Evolutionary conservation across 64 coral and sea anemone genomes (phyloP).

Genomic region (Trachythela sp.): DNA sequence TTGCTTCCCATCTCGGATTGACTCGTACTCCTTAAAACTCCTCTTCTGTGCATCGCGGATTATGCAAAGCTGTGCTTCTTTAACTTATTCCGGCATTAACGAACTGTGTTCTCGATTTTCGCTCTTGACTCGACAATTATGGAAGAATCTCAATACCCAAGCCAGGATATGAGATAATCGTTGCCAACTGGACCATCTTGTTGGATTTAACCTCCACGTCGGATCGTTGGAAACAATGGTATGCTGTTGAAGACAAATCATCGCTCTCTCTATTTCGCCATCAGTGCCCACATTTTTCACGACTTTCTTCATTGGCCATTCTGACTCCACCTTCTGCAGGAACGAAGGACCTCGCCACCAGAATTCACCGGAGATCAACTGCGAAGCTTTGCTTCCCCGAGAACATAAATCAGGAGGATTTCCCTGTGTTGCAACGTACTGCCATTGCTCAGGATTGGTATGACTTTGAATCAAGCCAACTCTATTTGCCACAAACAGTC

Average conservation of each 20-base stretch:
- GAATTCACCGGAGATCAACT: background rate
- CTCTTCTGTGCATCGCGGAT: background rate
- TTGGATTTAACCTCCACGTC: background rate
- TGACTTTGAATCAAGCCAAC: background rate
- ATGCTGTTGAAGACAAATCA: background rate
- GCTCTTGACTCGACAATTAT: background rate
- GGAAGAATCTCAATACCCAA: background rate
- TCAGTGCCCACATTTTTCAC: background rate
- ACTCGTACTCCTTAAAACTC: background rate
- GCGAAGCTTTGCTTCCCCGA: background rate
- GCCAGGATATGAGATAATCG: background rate
- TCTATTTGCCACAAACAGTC: background rate
- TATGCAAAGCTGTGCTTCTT: no score
- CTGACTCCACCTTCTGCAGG: background rate
- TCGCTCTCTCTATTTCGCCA: background rate
- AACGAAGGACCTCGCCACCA: constrained; percentile 9
- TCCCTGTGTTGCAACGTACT: background rate
- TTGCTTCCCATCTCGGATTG: background rate
- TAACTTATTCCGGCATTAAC: background rate
- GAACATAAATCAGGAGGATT: background rate
- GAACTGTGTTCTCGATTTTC: background rate
- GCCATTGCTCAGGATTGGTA: constrained; percentile 1
- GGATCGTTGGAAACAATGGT: background rate
- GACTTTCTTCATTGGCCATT: background rate
- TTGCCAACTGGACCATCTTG: background rate